phyloP scores from a whole-genome alignment of 2,113 vertebrate genomes.

The Phodopus roborovskii region DNA sequence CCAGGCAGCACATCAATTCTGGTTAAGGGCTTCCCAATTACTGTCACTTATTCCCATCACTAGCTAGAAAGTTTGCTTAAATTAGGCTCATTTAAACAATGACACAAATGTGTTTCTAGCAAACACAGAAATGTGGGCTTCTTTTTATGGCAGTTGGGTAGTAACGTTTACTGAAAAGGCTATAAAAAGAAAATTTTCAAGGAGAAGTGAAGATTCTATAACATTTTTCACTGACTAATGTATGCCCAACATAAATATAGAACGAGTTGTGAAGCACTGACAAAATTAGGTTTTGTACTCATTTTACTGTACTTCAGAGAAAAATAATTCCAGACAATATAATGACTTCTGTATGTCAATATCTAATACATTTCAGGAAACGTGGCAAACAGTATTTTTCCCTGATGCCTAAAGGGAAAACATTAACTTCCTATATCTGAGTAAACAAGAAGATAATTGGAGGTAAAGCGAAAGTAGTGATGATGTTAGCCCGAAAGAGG shows the following conservation, averaged over 20 bases:
- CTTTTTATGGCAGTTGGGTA: background rate
- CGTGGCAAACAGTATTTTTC: background rate
- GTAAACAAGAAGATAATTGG: conserved; percentile 63
- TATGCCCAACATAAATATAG: background rate
- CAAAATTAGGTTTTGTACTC: conserved; percentile 11
- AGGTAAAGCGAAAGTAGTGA: conserved; percentile 43
- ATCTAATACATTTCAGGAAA: background rate
- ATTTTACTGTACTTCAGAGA: conserved; percentile 32
- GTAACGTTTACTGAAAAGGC: background rate
- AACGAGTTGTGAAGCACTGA: background rate
- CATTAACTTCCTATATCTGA: conserved; percentile 14
- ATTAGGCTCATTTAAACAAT: conserved; percentile 41
- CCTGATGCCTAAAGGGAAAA: background rate
- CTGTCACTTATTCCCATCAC: conserved; percentile 58
- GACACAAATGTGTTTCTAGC: conserved; percentile 46
- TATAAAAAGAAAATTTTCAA: conserved; percentile 35
- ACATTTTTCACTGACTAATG: background rate
- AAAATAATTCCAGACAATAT: background rate
- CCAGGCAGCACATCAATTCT: background rate
- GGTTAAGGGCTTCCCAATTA: conserved; percentile 55
- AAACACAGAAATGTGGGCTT: background rate
- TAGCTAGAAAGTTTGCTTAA: conserved; percentile 31
- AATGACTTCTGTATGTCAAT: background rate
- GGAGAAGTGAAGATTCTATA: background rate
- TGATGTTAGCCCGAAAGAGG: conserved; percentile 56